Evolutionary conservation across 2,888 invertebrate species (phyloP).

Genomic region (Xanthorhoe designata): DNA sequence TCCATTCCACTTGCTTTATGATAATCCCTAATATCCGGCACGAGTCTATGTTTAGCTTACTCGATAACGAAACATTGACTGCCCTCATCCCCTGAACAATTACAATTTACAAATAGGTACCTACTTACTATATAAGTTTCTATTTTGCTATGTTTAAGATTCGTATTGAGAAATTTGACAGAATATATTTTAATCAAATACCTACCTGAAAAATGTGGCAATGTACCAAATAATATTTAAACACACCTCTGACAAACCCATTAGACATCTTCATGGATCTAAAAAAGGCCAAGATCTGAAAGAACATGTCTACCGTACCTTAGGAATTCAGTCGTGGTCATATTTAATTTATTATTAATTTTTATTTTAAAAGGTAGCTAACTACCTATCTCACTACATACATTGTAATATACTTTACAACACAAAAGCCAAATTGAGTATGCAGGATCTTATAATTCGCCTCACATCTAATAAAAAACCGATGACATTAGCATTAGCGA

Average conservation of each 20-base stretch:
- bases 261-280: no score
- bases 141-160: no score
- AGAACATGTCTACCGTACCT: no score
- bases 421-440: neutral
- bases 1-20: slow-evolving; percentile 82
- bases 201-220: neutral
- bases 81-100: slow-evolving; percentile 45
- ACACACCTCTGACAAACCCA: no score
- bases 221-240: neutral
- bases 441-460: neutral
- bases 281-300: no score
- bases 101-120: slow-evolving; percentile 13
- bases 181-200: no score
- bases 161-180: no score
- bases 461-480: slow-evolving; percentile 8
- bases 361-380: no score
- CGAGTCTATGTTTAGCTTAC: slow-evolving; percentile 73
- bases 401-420: neutral
- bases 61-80: slow-evolving; percentile 60
- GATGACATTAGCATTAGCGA: slow-evolving; percentile 54
- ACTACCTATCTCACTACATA: neutral
- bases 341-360: no score
- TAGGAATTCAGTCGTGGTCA: no score
- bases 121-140: no score
- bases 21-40: slow-evolving; percentile 84